A percentile compares a stretch with the other conserved stretches of the same genome.
Conservation (phyloP, 2,888 invertebrate genomes). For the Cybosia mesomella region DNA sequence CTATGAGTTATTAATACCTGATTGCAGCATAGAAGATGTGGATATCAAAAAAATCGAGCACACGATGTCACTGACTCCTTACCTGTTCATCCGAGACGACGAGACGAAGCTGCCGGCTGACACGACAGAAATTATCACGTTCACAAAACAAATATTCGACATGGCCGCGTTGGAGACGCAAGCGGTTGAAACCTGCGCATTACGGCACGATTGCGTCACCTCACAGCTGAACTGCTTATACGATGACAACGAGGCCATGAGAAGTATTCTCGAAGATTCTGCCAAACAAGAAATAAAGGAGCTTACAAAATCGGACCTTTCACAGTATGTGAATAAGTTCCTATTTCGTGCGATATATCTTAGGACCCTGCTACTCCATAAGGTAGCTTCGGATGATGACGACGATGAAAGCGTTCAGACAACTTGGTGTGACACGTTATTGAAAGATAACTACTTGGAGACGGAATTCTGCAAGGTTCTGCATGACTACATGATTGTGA, state of each 20-base stretch:
- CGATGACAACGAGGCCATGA: slow-evolving; percentile 52
- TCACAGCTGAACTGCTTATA: slow-evolving; percentile 64
- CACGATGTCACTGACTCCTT: slow-evolving; percentile 59
- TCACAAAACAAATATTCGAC: slow-evolving; percentile 42
- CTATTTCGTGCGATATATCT: slow-evolving; percentile 62
- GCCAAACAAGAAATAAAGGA: slow-evolving; percentile 36
- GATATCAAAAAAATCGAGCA: slow-evolving; percentile 57
- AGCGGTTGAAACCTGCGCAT: slow-evolving; percentile 48
- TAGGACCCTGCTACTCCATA: slow-evolving; percentile 50
- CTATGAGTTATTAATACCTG: neutral
- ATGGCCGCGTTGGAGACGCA: slow-evolving; percentile 17
- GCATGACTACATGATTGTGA: slow-evolving; percentile 59
- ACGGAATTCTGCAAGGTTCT: slow-evolving; percentile 53
- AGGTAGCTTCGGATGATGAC: slow-evolving; percentile 21
- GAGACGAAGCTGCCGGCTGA: slow-evolving; percentile 31
- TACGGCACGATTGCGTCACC: slow-evolving; percentile 59
- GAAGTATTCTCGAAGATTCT: slow-evolving; percentile 43
- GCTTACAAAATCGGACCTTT: slow-evolving; percentile 49
- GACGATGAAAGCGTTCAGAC: slow-evolving; percentile 43
- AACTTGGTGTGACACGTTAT: slow-evolving; percentile 50
- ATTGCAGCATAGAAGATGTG: slow-evolving; percentile 55
- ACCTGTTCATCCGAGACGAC: slow-evolving; percentile 45
- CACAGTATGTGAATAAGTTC: slow-evolving; percentile 45
- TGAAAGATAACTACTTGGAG: slow-evolving; percentile 49
- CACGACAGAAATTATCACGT: slow-evolving; percentile 35